These are phyloP conservation scores for Propithecus perrieri DNA, from an alignment of 2,797 vertebrate genomes.

Conservation along the genomic window DNA sequence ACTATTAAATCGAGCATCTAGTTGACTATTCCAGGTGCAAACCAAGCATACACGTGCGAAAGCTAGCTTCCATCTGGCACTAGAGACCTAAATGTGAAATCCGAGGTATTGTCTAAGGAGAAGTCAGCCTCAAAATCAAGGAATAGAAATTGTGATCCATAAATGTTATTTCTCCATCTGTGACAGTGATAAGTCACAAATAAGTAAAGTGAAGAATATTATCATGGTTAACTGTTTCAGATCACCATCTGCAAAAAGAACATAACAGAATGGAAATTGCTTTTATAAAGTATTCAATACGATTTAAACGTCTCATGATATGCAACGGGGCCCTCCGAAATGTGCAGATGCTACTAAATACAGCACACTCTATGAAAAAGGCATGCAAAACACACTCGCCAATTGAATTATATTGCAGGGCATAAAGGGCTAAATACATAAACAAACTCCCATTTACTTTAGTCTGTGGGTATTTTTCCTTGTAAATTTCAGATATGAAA, in stretches of 20 bases:
- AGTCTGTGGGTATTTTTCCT: constrained; percentile 58
- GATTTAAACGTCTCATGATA: constrained; percentile 73
- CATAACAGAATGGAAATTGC: constrained; percentile 79
- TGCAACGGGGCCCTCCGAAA: constrained; percentile 53
- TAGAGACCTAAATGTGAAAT: constrained; percentile 65
- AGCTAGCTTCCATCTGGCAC: constrained; percentile 65
- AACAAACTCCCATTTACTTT: neutral
- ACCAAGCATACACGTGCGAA: constrained; percentile 41
- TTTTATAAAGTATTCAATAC: constrained; percentile 75
- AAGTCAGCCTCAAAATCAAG: constrained; percentile 71
- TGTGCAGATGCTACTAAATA: constrained; percentile 77
- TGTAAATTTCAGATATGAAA: constrained; percentile 38
- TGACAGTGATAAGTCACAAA: constrained; percentile 71
- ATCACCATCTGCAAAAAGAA: constrained; percentile 75
- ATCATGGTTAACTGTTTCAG: constrained; percentile 79
- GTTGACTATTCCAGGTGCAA: constrained; percentile 64
- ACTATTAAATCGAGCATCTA: constrained; percentile 67
- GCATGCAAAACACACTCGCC: constrained; percentile 36
- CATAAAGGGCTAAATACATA: constrained; percentile 56
- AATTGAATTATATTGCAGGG: constrained; percentile 69
- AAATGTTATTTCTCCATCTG: constrained; percentile 77
- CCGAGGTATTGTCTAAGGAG: constrained; percentile 59
- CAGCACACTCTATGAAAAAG: constrained; percentile 70
- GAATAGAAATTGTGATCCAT: constrained; percentile 58
- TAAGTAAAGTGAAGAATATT: constrained; percentile 68